A percentile compares a stretch with the other conserved stretches of the same genome.
Evolutionary conservation across 2,113 vertebrate species (phyloP).

Genomic region (Saccopteryx bilineata): DNA sequence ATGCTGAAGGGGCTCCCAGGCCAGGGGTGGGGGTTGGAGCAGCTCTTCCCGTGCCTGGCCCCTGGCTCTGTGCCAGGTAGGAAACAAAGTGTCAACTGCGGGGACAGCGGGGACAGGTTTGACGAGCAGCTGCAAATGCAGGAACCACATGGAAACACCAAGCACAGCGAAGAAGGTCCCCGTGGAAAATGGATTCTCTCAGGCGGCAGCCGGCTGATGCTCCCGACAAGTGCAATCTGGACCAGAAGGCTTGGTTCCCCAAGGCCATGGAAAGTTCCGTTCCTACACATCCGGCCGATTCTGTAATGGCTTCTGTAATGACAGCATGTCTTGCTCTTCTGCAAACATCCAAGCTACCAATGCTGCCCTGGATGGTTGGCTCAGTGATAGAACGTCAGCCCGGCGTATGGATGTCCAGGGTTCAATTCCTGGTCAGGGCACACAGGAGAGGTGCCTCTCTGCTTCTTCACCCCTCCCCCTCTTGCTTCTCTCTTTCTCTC

Average conservation of each 20-base stretch:
- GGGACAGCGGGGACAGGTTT: constrained; percentile 89
- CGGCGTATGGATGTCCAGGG: no score
- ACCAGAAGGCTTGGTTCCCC: constrained; percentile 94
- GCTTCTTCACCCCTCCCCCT: no score
- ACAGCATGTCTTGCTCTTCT: neutral
- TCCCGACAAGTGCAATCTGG: constrained; percentile 92
- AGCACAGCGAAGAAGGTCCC: neutral
- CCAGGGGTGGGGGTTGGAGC: neutral
- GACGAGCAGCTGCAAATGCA: constrained; percentile 92
- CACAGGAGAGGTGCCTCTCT: no score
- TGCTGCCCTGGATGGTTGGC: neutral
- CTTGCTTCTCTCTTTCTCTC: no score
- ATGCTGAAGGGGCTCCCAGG: neutral
- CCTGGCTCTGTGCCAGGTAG: neutral
- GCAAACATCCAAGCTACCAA: neutral
- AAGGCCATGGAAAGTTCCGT: constrained; percentile 94
- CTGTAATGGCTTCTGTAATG: constrained; percentile 80
- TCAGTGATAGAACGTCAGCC: no score
- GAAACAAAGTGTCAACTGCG: constrained; percentile 37
- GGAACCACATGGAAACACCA: constrained; percentile 88
- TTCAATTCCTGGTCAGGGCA: no score
- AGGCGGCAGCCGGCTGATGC: constrained; percentile 87
- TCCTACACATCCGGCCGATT: constrained; percentile 91
- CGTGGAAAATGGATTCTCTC: constrained; percentile 38
- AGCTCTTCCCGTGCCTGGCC: neutral